Evolutionary conservation across 2,113 vertebrate genomes (phyloP).

Genomic region (Platysteira castanea): DNA sequence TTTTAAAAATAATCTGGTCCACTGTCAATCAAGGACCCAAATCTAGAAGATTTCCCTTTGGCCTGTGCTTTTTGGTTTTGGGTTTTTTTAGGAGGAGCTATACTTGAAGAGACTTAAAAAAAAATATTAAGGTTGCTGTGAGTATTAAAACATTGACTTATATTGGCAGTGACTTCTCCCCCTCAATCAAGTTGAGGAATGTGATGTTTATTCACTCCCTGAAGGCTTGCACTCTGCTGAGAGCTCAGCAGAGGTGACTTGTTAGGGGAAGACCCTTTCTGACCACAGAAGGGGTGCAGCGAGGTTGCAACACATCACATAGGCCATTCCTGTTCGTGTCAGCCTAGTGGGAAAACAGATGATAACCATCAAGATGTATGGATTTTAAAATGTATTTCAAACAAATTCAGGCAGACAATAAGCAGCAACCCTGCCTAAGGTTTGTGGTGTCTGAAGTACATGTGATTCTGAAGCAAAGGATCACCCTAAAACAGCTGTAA

Average conservation of each 20-base stretch:
- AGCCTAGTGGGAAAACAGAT: neutral
- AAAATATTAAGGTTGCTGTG: neutral
- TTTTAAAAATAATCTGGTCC: neutral
- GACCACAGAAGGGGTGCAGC: neutral
- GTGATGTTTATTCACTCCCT: neutral
- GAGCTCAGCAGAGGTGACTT: neutral
- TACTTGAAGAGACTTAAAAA: neutral
- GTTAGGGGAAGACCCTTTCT: neutral
- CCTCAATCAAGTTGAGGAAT: neutral
- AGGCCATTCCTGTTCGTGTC: neutral
- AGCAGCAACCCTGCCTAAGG: neutral
- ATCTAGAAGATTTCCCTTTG: neutral
- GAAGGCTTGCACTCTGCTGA: neutral
- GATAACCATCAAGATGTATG: neutral
- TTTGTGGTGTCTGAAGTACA: neutral
- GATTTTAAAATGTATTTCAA: neutral
- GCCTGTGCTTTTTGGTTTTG: fast-evolving
- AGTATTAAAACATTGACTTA: neutral
- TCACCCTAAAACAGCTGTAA: neutral
- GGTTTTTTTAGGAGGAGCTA: neutral
- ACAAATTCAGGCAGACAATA: neutral
- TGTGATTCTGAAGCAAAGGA: neutral
- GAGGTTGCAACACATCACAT: neutral
- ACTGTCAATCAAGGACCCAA: neutral
- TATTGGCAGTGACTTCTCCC: neutral